These are phyloP conservation scores for Nemoura dubitans DNA, from an alignment of 2,888 invertebrate genomes.

Conservation along the genomic window DNA sequence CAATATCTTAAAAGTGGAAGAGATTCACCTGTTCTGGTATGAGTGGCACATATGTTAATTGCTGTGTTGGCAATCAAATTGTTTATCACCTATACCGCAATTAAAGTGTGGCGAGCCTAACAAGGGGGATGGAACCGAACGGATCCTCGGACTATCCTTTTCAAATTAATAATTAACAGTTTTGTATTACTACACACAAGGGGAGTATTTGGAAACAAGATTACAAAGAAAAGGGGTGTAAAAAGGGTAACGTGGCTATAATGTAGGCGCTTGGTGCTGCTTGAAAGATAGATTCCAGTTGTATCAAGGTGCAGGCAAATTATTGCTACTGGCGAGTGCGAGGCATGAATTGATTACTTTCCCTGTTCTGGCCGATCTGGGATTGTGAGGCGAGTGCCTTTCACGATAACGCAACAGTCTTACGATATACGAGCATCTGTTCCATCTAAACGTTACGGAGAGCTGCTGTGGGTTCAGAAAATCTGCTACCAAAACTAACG, in stretches of 20 bases:
- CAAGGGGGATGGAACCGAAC: background rate
- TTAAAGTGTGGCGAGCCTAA: background rate
- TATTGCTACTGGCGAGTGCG: background rate
- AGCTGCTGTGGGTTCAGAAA: background rate
- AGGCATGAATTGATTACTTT: background rate
- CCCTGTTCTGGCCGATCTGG: background rate
- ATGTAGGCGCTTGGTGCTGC: no score
- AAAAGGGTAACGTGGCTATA: background rate
- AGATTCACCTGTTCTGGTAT: background rate
- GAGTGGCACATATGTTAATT: background rate
- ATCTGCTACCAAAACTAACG: background rate
- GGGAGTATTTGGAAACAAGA: background rate
- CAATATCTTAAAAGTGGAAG: background rate
- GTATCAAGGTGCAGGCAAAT: background rate
- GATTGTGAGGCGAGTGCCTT: background rate
- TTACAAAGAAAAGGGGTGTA: background rate
- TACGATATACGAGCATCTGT: background rate
- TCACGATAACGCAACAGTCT: background rate
- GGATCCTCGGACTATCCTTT: background rate
- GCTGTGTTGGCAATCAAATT: background rate
- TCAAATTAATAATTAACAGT: slow-evolving; percentile 2
- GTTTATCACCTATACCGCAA: background rate
- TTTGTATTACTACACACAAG: background rate
- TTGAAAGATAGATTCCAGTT: background rate
- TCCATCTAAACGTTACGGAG: background rate